A percentile compares a stretch with the other conserved stretches of the same genome.
phyloP scores from a whole-genome alignment of 2,888 invertebrate species.

The Diogma glabrata region DNA sequence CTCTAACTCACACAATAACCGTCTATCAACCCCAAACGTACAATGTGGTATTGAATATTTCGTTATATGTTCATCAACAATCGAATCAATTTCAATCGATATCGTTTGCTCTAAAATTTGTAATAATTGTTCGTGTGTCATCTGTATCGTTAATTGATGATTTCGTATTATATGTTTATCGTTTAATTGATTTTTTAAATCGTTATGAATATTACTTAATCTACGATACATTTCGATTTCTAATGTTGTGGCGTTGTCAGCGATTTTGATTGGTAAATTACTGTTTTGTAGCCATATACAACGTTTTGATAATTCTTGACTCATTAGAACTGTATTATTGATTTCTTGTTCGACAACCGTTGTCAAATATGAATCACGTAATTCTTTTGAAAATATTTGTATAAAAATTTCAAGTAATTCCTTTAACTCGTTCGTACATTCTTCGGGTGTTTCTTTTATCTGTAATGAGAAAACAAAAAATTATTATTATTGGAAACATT shows the following conservation, averaged over 20 bases:
- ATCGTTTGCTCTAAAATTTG: constrained; percentile 56
- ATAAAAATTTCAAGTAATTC: constrained; percentile 56
- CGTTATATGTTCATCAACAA: constrained; percentile 54
- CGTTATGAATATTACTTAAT: constrained; percentile 56
- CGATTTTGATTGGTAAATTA: constrained; percentile 40
- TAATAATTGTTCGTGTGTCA: constrained; percentile 32
- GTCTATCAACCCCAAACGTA: constrained; percentile 62
- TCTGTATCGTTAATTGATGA: constrained; percentile 33
- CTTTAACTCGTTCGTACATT: constrained; percentile 46
- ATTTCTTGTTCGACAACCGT: constrained; percentile 76
- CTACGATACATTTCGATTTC: constrained; percentile 57
- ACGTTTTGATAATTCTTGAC: constrained; percentile 63
- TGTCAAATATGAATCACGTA: constrained; percentile 67
- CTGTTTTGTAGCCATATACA: constrained; percentile 70
- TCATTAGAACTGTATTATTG: constrained; percentile 69
- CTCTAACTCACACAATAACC: constrained; percentile 55
- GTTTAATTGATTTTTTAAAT: constrained; percentile 59
- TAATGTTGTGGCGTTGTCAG: constrained; percentile 42
- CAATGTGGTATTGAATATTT: constrained; percentile 45
- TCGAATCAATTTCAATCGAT: constrained; percentile 52
- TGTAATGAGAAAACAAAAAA: neutral
- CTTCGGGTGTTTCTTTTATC: constrained; percentile 35
- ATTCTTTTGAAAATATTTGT: constrained; percentile 59
- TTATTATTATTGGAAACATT: too few relatives aligned
- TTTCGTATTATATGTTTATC: constrained; percentile 60